phyloP scores from a whole-genome alignment of 2,113 vertebrate genomes.

The Oxyura jamaicensis region DNA sequence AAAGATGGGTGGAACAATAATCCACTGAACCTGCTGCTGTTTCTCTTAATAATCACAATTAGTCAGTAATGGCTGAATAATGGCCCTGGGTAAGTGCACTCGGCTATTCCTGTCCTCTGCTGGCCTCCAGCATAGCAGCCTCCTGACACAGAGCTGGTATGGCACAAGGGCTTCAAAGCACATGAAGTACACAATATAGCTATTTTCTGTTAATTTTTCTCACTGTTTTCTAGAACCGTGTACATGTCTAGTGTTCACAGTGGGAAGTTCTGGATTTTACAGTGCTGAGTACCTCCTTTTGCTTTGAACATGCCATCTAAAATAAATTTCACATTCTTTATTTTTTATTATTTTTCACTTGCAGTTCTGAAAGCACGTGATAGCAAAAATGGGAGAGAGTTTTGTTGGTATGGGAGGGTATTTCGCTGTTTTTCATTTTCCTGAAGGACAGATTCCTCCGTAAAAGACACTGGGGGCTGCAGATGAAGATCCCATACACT shows the following conservation, averaged over 20 bases:
- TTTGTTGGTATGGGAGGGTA: background rate
- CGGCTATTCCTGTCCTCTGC: background rate
- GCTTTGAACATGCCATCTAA: background rate
- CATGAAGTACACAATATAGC: background rate
- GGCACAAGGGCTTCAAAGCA: background rate
- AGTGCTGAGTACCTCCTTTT: background rate
- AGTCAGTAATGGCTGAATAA: accelerated
- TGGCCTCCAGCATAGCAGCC: background rate
- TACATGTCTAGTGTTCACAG: background rate
- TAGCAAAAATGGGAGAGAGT: accelerated
- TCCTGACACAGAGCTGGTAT: background rate
- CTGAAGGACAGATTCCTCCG: accelerated
- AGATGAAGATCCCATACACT: background rate
- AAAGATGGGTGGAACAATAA: background rate
- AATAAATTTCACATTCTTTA: background rate
- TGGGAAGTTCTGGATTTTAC: background rate
- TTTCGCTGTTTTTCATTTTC: too few species aligned
- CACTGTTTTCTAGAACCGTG: background rate
- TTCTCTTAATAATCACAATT: background rate
- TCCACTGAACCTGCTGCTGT: background rate
- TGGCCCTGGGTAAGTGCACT: background rate
- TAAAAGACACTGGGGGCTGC: background rate
- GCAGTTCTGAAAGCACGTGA: accelerated
- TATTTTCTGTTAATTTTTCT: background rate
- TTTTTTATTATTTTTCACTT: background rate